Evolutionary conservation across 2,888 invertebrate genomes (phyloP).

Genomic region (Serrognathus titanus): DNA sequence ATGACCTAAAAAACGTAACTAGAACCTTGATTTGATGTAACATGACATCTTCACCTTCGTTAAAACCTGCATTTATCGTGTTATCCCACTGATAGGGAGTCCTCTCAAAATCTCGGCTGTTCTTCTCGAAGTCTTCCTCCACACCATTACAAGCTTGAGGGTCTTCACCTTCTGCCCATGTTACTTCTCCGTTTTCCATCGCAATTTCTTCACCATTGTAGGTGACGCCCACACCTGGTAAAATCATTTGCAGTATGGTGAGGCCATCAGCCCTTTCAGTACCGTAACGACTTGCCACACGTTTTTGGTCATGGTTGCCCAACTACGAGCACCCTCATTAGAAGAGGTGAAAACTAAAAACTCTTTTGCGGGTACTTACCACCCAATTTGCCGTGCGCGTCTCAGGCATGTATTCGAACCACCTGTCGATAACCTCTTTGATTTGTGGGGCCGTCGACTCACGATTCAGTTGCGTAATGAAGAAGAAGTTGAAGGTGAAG

Average conservation of each 20-base stretch:
- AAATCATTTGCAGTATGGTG: conserved; percentile 74
- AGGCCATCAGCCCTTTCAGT: conserved; percentile 69
- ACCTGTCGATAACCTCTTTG: conserved; percentile 60
- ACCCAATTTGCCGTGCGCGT: conserved; percentile 71
- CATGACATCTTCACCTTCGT: conserved; percentile 32
- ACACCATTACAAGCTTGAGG: conserved; percentile 58
- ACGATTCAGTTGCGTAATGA: conserved; percentile 60
- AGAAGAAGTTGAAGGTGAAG: conserved; percentile 75
- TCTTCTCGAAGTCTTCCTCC: conserved; percentile 54
- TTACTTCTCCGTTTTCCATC: conserved; percentile 59
- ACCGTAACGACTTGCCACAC: conserved; percentile 70
- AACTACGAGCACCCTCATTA: conserved; percentile 41
- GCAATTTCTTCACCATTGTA: conserved; percentile 87
- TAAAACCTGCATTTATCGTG: conserved; percentile 57
- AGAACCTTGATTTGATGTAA: no score
- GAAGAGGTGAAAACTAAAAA: background rate
- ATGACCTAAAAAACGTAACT: conserved; percentile 38
- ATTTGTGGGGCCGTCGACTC: conserved; percentile 56
- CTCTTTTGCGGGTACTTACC: conserved; percentile 51
- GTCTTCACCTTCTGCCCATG: conserved; percentile 52
- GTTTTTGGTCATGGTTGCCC: conserved; percentile 74
- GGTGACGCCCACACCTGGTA: conserved; percentile 82
- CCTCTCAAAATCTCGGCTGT: conserved; percentile 69
- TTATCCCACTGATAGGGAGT: conserved; percentile 80
- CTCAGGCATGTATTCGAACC: conserved; percentile 62